Base-by-base conservation (phyloP, 2,113 vertebrate species). In the Ranitomeya variabilis region DNA sequence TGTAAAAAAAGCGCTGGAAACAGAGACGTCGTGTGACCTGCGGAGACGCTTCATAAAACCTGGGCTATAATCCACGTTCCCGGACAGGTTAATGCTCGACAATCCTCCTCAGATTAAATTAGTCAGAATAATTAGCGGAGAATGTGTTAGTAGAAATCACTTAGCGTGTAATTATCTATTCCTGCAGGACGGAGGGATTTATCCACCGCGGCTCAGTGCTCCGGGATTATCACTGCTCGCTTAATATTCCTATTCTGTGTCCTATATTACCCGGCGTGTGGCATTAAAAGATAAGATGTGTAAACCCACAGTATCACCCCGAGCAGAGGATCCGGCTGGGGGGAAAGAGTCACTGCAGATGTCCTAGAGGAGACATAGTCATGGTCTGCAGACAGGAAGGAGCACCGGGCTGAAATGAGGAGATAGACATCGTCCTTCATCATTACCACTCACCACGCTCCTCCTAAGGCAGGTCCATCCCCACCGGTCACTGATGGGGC, bases 111-210 rank as follows among this genome's bases (percentile, higher is more conserved):
- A 80, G 86, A 87, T 80, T 80, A 80, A 80, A 87, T 80, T 80
- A 80, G 76, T 87, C 62, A 69, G 77, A 87, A 80, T 87, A 87
- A 87, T 87, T 87, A 87, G 73, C 85, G 16, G 18, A 60, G 19
- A 62, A 69, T 6, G 77, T 55, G 60, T 87, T 69, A 15, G 77
- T 87, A 66, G 57, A 21, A 87, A 57, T 80, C 86, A 87, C 60
- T 80, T 21, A 57, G 12, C 77, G 23, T 67, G 77, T 87, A 87
- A 87, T 87, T 80, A 87, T 66, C 26, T 31, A 7, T 26, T 19
- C 85, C 71, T n/a, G 69, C 62, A 71, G 71, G 71, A 83, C n/a
- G 4, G 7, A n/a, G 12, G 62, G 62, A 66, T 64, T 23, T 67
- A 26, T 83, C 81, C 37, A 15, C 81, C 19, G 16, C 62, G 62